Evolutionary conservation across 2,113 vertebrate species (phyloP).

Genomic region (Electrona antarctica): DNA sequence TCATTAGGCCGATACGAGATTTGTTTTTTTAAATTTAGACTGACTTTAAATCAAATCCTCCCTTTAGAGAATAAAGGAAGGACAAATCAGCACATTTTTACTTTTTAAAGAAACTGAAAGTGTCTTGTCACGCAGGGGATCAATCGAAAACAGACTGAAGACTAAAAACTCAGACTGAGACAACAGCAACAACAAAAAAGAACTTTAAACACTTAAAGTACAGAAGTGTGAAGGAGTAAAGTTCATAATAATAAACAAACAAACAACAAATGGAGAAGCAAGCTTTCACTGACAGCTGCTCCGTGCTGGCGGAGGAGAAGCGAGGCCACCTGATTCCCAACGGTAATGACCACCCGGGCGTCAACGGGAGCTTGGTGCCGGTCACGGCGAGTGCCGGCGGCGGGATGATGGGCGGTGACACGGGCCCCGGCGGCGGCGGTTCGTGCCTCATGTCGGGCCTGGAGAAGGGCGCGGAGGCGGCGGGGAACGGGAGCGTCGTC

Average conservation of each 20-base stretch:
- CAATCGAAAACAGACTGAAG: too few relatives aligned
- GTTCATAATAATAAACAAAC: neutral
- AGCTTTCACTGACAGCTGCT: conserved; percentile 62
- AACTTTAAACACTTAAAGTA: too few relatives aligned
- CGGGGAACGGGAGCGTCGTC: conserved; percentile 6
- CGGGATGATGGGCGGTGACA: neutral
- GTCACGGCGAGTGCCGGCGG: conserved; percentile 21
- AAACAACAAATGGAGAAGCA: conserved; percentile 71
- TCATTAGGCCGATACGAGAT: too few relatives aligned
- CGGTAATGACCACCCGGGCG: conserved; percentile 42
- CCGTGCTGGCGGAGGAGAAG: conserved; percentile 73
- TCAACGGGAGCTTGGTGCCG: conserved; percentile 56
- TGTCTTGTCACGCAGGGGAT: too few relatives aligned
- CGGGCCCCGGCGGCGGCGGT: conserved; percentile 11
- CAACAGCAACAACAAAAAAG: too few relatives aligned
- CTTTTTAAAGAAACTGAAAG: too few relatives aligned
- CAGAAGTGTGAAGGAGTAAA: neutral
- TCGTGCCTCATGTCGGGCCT: conserved; percentile 20
- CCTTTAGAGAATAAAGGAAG: too few relatives aligned
- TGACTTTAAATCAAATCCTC: too few relatives aligned
- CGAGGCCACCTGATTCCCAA: conserved; percentile 72
- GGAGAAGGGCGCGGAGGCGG: conserved; percentile 23
- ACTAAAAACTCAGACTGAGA: too few relatives aligned
- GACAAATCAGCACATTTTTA: too few relatives aligned
- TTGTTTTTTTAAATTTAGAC: too few relatives aligned